Evolutionary conservation across 2,797 vertebrate genomes (phyloP).

Genomic region (Tragopan temminckii): DNA sequence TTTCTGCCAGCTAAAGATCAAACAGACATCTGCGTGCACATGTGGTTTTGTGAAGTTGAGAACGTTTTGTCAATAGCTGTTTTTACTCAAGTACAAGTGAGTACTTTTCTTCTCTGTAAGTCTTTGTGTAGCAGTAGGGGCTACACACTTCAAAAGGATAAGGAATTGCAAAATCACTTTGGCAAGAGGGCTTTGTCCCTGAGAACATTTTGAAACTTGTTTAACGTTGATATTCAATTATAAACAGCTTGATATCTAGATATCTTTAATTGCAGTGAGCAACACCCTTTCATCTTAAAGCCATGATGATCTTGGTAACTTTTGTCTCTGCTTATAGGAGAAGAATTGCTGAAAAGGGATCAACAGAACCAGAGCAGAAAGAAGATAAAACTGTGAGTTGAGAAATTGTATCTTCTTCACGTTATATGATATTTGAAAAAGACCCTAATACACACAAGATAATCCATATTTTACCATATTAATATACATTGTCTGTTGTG

Average conservation of each 20-base stretch:
- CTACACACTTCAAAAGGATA: neutral
- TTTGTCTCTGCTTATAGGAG: conserved; percentile 84
- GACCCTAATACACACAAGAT: neutral
- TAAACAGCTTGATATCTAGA: neutral
- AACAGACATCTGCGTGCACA: neutral
- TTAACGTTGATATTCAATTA: neutral
- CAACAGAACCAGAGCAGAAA: conserved; percentile 93
- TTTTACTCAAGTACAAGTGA: conserved; percentile 7
- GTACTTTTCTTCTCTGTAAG: conserved; percentile 11
- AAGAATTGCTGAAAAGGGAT: conserved; percentile 97
- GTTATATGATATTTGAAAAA: neutral
- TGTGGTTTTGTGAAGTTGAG: neutral
- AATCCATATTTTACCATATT: neutral
- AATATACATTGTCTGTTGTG: neutral
- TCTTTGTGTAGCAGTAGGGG: conserved; percentile 23
- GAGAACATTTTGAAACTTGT: neutral
- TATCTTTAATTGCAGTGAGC: neutral
- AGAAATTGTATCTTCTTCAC: neutral
- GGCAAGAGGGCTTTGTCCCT: neutral
- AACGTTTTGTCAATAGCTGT: neutral
- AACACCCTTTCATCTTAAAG: neutral
- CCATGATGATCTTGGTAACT: neutral
- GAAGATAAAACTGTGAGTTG: conserved; percentile 90
- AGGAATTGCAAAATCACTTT: neutral
- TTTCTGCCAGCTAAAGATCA: conserved; percentile 40